These are phyloP conservation scores for Lithophane leautieri DNA, from an alignment of 2,888 invertebrate genomes.

Conservation along the genomic window DNA sequence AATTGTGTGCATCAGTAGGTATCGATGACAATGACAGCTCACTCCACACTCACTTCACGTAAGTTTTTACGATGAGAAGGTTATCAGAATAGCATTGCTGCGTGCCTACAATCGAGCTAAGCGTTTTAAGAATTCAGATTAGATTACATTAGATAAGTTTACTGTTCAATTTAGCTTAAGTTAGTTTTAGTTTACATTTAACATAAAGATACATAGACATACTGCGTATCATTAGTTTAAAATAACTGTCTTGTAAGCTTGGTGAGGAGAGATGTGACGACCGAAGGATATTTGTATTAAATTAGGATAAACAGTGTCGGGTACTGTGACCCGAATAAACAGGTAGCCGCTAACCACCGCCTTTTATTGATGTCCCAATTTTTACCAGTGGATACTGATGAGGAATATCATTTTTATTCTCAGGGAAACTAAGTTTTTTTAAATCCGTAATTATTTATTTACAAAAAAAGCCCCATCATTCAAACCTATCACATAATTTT, in stretches of 20 bases:
- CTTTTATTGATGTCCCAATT: no score
- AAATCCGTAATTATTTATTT: neutral
- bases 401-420: neutral
- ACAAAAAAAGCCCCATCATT: conserved; percentile 6
- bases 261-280: neutral
- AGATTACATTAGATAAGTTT: neutral
- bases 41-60: no score
- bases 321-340: no score
- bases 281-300: neutral
- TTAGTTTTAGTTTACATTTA: neutral
- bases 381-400: neutral
- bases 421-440: neutral
- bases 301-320: no score
- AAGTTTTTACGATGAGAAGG: no score
- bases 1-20: no score
- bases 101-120: neutral
- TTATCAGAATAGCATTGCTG: no score
- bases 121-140: no score
- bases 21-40: no score
- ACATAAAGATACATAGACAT: neutral
- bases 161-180: neutral
- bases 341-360: no score
- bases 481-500: conserved; percentile 13
- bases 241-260: neutral
- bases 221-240: neutral